Evolutionary conservation across 2,888 invertebrate species (phyloP), one percentile per base, ranked within the genome.

Genomic region (Orchestes rusci): DNA sequence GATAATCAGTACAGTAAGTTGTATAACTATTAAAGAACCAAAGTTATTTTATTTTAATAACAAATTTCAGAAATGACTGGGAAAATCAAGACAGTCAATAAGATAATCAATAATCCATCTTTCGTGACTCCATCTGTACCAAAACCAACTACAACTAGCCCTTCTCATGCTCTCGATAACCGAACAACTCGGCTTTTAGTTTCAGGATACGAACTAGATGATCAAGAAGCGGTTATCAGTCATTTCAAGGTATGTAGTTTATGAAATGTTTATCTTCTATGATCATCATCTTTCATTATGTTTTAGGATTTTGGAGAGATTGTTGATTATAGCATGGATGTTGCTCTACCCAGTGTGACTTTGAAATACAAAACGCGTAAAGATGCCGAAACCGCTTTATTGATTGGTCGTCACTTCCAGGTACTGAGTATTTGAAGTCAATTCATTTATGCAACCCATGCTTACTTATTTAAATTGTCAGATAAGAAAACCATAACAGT

Each of bases 231-330:
- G 27, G 76, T 94, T 28, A 67, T 89, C 45, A 73, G 77, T 5
- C 93, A 93, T 68, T 90, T 94, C 67, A 79, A 84, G 66, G 93
- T 93, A 69, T n/a, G n/a, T n/a, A n/a, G n/a, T n/a, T n/a, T n/a
- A n/a, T n/a, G 76, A 77, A 44, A 13, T 35, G 29, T 19, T 29
- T 20, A 38, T 39, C 16, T 13, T 16, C 20, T 13, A 18, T 36
- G n/a, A 8, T 17, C 17, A 13, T 38, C 19, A 10, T 28, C n/a
- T 35, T 15, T 19, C 13, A 29, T 23, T 37, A 12, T 33, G 4
- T 17, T 34, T 30, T 19, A 31, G 12, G 81, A 84, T 79, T 91
- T 79, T 68, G 92, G 92, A 39, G 87, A 87, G 63, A 82, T 94
- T 53, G 81, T 82, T n/a, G 86, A 85, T 64, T 84, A 87, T 62